Evolutionary conservation across 2,113 vertebrate species (phyloP).

Genomic region (Penelope pileata): DNA sequence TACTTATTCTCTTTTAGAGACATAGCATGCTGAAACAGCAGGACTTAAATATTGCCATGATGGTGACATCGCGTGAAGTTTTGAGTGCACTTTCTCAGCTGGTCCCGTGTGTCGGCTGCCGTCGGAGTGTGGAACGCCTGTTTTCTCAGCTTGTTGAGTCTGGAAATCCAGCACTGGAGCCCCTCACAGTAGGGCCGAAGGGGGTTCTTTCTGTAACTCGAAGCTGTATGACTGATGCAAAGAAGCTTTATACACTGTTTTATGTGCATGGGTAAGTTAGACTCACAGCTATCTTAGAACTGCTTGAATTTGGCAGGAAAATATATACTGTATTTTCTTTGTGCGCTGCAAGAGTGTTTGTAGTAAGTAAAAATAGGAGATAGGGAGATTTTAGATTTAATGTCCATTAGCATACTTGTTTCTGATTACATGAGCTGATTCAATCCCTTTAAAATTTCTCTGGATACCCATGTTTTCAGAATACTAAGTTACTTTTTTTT

Average conservation of each 20-base stretch:
- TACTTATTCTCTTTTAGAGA: constrained; percentile 74
- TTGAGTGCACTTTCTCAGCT: constrained; percentile 90
- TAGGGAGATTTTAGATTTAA: not conserved
- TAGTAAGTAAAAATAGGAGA: not conserved
- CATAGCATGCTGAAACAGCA: constrained; percentile 92
- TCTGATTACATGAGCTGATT: not conserved
- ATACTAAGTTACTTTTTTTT: not conserved
- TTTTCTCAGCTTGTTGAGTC: constrained; percentile 95
- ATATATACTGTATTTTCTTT: not conserved
- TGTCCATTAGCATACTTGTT: not conserved
- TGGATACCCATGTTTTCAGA: not conserved
- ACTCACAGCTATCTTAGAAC: not conserved
- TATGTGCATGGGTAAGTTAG: constrained; percentile 91
- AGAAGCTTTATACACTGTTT: constrained; percentile 93
- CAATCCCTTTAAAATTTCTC: not conserved
- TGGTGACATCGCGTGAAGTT: constrained; percentile 93
- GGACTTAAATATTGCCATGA: constrained; percentile 90
- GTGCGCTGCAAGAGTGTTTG: not conserved
- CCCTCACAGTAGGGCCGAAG: constrained; percentile 89
- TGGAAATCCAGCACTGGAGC: constrained; percentile 92
- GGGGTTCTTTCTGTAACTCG: constrained; percentile 91
- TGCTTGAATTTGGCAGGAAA: not conserved
- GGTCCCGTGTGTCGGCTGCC: constrained; percentile 95
- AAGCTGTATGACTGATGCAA: constrained; percentile 89
- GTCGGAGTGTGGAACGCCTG: constrained; percentile 94